phyloP scores from a whole-genome alignment of 1,140 invertebrate species.

The Eulimnadia texana region DNA sequence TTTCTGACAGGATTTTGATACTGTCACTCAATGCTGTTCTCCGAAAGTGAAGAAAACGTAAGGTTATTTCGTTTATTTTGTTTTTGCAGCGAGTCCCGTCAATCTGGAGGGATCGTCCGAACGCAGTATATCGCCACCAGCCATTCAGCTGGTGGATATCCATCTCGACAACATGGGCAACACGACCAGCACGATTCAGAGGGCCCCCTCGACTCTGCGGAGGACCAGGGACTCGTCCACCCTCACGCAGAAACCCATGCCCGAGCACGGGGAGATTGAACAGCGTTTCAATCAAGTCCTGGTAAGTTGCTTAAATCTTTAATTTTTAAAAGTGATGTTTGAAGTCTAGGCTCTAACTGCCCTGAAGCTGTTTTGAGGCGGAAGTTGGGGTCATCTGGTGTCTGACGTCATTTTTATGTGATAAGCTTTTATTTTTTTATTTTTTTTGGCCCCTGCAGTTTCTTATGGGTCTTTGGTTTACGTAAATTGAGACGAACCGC shows the following conservation, averaged over 20 bases:
- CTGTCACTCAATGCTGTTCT: too few species aligned
- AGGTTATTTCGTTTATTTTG: too few species aligned
- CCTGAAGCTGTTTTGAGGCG: neutral
- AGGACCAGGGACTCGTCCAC: neutral
- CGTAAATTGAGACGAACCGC: neutral
- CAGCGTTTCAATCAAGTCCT: conserved; percentile 85
- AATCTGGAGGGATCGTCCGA: neutral
- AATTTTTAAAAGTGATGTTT: neutral
- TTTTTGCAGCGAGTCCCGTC: neutral
- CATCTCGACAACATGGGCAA: neutral
- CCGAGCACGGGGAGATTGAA: conserved; percentile 72
- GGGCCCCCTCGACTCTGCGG: neutral
- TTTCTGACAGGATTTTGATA: too few species aligned
- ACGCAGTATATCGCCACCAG: neutral
- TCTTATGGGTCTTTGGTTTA: neutral
- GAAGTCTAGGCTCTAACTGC: too few species aligned
- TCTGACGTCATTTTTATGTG: neutral
- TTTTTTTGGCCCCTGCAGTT: too few species aligned
- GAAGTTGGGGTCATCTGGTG: conserved; percentile 1
- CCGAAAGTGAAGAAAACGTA: too few species aligned
- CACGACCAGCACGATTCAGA: neutral
- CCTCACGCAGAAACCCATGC: conserved; percentile 47
- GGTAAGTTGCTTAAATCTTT: conserved; percentile 66
- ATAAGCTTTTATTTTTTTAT: neutral
- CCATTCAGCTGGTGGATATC: neutral